Evolutionary conservation across 2,888 invertebrate genomes (phyloP), one percentile per base, ranked within the genome.

Genomic region (Platerodrilus igneus): DNA sequence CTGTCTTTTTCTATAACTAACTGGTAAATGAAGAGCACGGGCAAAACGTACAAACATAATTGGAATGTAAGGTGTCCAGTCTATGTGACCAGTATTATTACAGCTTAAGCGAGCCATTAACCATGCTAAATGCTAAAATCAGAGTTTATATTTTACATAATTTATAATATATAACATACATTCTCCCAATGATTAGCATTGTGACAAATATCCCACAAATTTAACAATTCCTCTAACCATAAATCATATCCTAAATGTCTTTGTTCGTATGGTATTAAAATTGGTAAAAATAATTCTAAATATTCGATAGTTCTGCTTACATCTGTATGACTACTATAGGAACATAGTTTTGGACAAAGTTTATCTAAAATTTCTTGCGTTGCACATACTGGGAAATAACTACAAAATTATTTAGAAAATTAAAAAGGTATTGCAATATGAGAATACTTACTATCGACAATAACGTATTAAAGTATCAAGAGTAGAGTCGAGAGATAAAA

Each of bases 331-430:
- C 69, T 64, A 30, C 78, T 74, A 70, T 85, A 82, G 0, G 89
- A 89, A 58, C 84, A 87, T 34, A 94, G 68, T 52, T 76, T 75
- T 1, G 93, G 93, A 34, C 85, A 74, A 61, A 87, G 77, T 65
- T 88, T 85, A 37, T 83, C 86, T 34, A 95, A 67, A 58, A 95
- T 89, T 68, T 94, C 93, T 65, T 80, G 78, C 0, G 91, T 91
- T 0, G 90, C 81, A 19, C 72, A 73, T 23, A 79, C 67, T 37
- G 83, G 75, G 61, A 86, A 86, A 63, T 85, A 88, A 35, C 82
- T 83, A 59, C 27, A 60, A 59, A 14, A n/a, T 9, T n/a, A n/a
- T n/a, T 10, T 5, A 18, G 11, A 15, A 30, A 6, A 16, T 29
- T 28, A 15, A 37, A 21, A 3, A n/a, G 2, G 8, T 15, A 14